phyloP scores from a whole-genome alignment of 1,140 invertebrate genomes.

The Diuraphis noxia region DNA sequence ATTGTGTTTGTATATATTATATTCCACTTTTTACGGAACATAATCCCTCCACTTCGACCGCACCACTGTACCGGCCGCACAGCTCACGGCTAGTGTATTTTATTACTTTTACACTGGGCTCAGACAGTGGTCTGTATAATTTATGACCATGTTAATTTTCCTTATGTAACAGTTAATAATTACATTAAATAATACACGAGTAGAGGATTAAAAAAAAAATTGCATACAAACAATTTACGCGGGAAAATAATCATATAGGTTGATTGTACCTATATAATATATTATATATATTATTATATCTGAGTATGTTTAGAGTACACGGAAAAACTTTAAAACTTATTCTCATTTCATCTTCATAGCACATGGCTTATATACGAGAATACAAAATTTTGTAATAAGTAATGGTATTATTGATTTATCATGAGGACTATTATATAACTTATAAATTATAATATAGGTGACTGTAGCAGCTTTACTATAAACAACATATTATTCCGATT shows the following conservation, averaged over 20 bases:
- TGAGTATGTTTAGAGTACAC: background rate
- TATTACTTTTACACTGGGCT: slow-evolving; percentile 21
- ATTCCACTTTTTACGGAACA: slow-evolving; percentile 15
- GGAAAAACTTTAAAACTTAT: background rate
- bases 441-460: too few species aligned
- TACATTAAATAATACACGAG: background rate
- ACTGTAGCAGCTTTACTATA: too few species aligned
- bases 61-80: background rate
- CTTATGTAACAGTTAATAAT: slow-evolving; percentile 49
- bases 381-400: too few species aligned
- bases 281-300: background rate
- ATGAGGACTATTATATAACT: too few species aligned
- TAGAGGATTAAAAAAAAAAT: slow-evolving; percentile 23
- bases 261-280: background rate
- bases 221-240: background rate
- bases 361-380: background rate
- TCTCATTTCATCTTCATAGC: background rate
- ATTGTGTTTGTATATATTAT: background rate
- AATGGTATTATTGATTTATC: too few species aligned
- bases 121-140: slow-evolving; percentile 42
- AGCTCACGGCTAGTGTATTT: slow-evolving; percentile 33
- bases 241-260: background rate
- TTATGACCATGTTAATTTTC: slow-evolving; percentile 47
- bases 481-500: too few species aligned
- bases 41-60: slow-evolving; percentile 19